Conservation (phyloP, 2,888 invertebrate species). For the Spatulosminthurus flaviceps region DNA sequence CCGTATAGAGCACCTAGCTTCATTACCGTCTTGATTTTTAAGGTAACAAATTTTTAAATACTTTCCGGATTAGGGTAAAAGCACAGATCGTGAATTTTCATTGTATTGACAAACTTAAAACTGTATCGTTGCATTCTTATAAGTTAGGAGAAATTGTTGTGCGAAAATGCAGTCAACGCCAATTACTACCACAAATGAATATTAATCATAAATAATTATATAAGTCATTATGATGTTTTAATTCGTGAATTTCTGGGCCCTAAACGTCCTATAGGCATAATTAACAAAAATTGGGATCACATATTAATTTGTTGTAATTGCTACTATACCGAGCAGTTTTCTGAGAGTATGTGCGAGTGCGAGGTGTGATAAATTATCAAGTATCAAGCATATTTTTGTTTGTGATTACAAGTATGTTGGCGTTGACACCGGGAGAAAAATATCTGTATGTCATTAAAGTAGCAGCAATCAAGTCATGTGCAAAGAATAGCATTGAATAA, state of each 20-base stretch:
- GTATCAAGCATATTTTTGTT: too few relatives aligned
- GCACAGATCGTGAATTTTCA: not conserved
- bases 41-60: not conserved
- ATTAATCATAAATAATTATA: not conserved
- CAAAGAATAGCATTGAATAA: too few relatives aligned
- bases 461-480: too few relatives aligned
- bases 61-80: not conserved
- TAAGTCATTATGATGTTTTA: not conserved
- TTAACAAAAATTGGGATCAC: too few relatives aligned
- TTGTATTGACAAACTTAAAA: not conserved
- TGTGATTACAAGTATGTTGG: too few relatives aligned
- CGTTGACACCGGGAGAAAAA: too few relatives aligned
- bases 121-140: not conserved
- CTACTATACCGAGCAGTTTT: too few relatives aligned
- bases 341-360: too few relatives aligned
- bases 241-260: not conserved
- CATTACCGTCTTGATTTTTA: not conserved
- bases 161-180: not conserved
- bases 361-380: too few relatives aligned
- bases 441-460: too few relatives aligned
- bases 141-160: not conserved
- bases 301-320: too few relatives aligned
- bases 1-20: not conserved
- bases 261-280: too few relatives aligned
- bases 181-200: not conserved